These are phyloP conservation scores for Uria lomvia DNA, from an alignment of 2,113 vertebrate genomes.

Conservation along the genomic window DNA sequence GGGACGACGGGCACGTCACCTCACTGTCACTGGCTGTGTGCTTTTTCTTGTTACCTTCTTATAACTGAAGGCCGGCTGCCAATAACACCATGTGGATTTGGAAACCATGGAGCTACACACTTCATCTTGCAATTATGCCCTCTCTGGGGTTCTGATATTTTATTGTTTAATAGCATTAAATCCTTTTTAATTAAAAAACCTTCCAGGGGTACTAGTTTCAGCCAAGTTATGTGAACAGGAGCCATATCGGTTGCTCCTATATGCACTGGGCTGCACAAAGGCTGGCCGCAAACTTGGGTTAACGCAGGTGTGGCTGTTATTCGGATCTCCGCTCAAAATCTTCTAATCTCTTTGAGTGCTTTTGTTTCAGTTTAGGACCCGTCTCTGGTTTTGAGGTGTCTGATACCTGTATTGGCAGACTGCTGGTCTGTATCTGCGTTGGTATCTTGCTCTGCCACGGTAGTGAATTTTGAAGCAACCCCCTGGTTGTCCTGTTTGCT, in stretches of 20 bases:
- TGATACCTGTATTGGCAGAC: not conserved
- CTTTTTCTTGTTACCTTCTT: not conserved
- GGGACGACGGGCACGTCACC: not conserved
- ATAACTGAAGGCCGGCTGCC: slow-evolving; percentile 49
- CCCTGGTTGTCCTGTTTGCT: not conserved
- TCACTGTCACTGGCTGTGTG: not conserved
- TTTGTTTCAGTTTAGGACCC: not conserved
- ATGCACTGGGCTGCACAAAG: not conserved
- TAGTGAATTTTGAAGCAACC: not conserved
- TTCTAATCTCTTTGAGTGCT: not conserved
- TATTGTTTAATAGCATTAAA: slow-evolving; percentile 58
- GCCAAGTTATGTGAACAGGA: not conserved
- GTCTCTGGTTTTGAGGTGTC: not conserved
- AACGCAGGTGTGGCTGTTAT: not conserved
- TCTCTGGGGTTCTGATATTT: slow-evolving; percentile 47
- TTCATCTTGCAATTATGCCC: slow-evolving; percentile 41
- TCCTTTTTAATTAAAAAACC: slow-evolving; percentile 58
- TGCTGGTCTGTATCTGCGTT: not conserved
- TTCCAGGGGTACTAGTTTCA: slow-evolving; percentile 7
- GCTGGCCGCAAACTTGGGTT: not conserved
- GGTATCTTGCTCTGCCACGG: not conserved
- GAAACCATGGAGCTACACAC: slow-evolving; percentile 7
- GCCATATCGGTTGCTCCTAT: not conserved
- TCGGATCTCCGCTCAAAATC: not conserved
- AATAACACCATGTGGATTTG: slow-evolving; percentile 24